Conservation (phyloP, 2,113 vertebrate genomes). For the Collichthys lucidus region DNA sequence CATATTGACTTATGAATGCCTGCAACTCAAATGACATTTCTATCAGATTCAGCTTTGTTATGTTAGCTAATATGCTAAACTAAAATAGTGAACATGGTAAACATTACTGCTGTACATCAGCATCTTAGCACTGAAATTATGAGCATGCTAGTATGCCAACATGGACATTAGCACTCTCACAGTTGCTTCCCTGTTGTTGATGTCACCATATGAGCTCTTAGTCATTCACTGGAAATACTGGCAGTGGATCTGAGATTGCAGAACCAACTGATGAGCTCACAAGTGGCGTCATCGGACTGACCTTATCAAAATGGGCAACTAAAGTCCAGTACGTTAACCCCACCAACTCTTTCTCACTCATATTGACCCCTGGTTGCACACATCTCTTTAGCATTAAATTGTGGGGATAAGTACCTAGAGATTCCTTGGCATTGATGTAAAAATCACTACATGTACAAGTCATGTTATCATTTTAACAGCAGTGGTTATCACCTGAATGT, state of each 20-base stretch:
- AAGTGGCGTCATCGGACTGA: background rate
- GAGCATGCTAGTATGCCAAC: no score
- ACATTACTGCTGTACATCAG: no score
- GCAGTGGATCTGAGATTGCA: background rate
- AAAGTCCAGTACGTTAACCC: background rate
- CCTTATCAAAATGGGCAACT: background rate
- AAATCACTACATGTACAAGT: background rate
- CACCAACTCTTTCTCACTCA: no score
- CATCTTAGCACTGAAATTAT: no score
- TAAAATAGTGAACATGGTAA: no score
- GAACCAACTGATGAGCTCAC: slow-evolving; percentile 9
- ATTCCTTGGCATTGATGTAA: background rate
- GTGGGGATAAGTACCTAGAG: background rate
- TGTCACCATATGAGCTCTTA: no score
- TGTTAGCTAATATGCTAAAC: no score
- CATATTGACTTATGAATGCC: background rate
- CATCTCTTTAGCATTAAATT: background rate
- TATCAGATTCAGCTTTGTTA: no score
- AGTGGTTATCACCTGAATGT: slow-evolving; percentile 8
- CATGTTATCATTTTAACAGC: slow-evolving; percentile 13
- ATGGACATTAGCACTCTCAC: no score
- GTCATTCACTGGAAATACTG: background rate
- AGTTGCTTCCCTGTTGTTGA: no score
- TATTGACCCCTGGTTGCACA: background rate
- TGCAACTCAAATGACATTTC: no score